Conservation (phyloP, 2,113 vertebrate genomes). For the Sprattus sprattus region DNA sequence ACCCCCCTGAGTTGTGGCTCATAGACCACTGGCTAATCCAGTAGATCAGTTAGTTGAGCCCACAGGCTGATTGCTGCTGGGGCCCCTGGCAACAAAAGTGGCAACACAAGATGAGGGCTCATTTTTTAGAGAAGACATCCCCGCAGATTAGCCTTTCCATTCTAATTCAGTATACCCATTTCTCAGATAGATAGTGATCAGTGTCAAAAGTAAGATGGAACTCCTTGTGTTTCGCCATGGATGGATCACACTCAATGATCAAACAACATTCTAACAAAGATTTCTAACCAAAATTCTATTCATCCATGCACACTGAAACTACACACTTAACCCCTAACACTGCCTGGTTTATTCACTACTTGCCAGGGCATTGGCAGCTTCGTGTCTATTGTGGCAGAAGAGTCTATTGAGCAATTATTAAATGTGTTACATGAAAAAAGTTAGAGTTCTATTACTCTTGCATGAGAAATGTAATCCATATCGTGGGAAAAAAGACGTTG, state of each 20-base stretch:
- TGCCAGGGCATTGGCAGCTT: neutral
- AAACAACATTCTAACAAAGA: neutral
- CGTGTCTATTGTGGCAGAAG: slow-evolving; percentile 6
- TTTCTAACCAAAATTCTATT: neutral
- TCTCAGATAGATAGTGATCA: neutral
- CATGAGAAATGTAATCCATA: neutral
- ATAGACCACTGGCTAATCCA: neutral
- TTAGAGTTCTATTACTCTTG: neutral
- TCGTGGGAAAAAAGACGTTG: neutral
- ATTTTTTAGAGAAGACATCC: neutral
- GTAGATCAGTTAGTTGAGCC: neutral
- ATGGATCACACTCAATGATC: neutral
- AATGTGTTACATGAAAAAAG: neutral
- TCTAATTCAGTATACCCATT: neutral
- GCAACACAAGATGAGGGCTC: neutral
- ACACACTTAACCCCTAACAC: neutral
- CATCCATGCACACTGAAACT: neutral
- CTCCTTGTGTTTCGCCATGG: neutral
- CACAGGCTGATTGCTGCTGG: neutral
- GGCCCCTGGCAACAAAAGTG: neutral
- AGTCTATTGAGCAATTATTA: neutral
- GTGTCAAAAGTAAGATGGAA: neutral
- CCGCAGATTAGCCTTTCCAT: neutral
- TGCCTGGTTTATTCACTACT: neutral
- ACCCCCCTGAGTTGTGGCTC: neutral